phyloP scores from a whole-genome alignment of 2,113 vertebrate genomes.

The Machaerirhynchus nigripectus region DNA sequence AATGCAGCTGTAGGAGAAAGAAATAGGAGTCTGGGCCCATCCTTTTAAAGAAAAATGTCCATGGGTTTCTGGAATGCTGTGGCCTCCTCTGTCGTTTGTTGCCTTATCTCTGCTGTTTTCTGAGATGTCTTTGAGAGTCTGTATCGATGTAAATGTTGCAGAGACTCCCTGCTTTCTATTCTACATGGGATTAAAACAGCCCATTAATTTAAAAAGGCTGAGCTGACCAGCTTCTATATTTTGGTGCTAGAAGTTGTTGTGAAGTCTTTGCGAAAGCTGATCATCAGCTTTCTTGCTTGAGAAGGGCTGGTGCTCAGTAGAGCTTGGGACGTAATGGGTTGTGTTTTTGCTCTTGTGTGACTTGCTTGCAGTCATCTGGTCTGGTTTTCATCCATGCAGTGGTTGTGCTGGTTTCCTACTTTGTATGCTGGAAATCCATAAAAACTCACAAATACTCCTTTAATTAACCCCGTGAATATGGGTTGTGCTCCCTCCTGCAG shows the following conservation, averaged over 20 bases:
- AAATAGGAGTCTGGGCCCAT: neutral
- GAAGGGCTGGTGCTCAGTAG: neutral
- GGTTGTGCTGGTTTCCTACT: neutral
- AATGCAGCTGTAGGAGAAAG: neutral
- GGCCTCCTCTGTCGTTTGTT: neutral
- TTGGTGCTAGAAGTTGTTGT: neutral
- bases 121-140: neutral
- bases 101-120: neutral
- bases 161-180: neutral
- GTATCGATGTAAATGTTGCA: neutral
- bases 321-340: neutral
- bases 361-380: no score
- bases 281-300: neutral
- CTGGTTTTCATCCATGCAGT: neutral
- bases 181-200: neutral
- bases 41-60: neutral
- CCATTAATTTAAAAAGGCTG: neutral
- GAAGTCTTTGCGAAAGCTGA: neutral
- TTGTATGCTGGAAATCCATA: neutral
- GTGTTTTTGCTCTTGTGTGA: neutral
- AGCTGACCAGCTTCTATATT: neutral
- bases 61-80: neutral
- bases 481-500: conserved; percentile 53
- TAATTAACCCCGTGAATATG: neutral
- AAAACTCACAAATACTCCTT: neutral